Base-by-base conservation (phyloP, 2,888 invertebrate genomes). In the Apotomis turbidana region DNA sequence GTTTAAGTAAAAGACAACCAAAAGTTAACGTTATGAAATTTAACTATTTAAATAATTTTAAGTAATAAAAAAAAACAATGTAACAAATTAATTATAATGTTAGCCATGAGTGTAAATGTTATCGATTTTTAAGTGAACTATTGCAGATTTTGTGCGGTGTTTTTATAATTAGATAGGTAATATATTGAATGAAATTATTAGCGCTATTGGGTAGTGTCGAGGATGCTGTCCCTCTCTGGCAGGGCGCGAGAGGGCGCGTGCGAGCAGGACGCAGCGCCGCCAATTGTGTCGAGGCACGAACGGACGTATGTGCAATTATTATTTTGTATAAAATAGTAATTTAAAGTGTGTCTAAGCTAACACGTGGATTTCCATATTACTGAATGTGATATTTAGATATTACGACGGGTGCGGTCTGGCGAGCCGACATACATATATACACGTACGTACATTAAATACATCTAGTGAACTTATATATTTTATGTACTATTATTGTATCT, bases 111-210 rank as follows among this genome's bases (percentile, higher is more conserved):
- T 93, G 93, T 93, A 93, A 90, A 93, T 93, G 93, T 93, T 93
- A 91, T 91, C 87, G 88, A 90, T 91, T 91, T 91, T 90, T 93
- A 92, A 93, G 92, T 93, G 88, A 89, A 90, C 89, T 88, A 90
- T 90, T 91, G 91, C 90, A 92, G 87, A 89, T 91, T 91, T 93
- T 92, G 93, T 91, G 93, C 92, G 90, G 90, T 90, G 92, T 93
- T 94, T 93, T 93, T 93, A 91, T 93, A 93, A 91, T 92, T 94
- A 94, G 94, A 92, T 94, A 94, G 94, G 94, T 93, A 93, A 93
- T 93, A 93, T 93, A 93, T 93, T 93, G 93, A 93, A 93, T 90
- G 93, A 91, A 91, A 92, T 92, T 89, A 91, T 90, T 90, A 90
- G 89, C 87, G 89, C 87, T 88, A 86, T 85, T 85, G 89, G 85